Conservation (phyloP, 2,888 invertebrate species). For the Quadroppia sp. region DNA sequence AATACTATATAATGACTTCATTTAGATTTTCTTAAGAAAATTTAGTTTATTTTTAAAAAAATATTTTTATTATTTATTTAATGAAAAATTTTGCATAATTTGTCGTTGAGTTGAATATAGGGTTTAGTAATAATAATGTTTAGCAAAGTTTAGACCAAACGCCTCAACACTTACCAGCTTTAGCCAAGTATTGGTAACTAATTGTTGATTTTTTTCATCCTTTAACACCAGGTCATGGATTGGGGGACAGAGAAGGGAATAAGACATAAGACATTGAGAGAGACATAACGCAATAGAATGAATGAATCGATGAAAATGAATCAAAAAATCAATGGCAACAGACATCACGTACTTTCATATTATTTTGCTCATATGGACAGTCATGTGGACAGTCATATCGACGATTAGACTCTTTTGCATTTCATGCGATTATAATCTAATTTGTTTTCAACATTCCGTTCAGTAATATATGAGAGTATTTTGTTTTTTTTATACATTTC, state of each 20-base stretch:
- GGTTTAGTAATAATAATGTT: too few species aligned
- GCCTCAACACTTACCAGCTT: slow-evolving; percentile 74
- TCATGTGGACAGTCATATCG: neutral
- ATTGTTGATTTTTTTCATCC: slow-evolving; percentile 96
- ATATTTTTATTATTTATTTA: too few species aligned
- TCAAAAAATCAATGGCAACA: slow-evolving; percentile 36
- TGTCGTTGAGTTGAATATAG: too few species aligned
- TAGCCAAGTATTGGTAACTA: slow-evolving; percentile 94
- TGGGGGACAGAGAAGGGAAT: slow-evolving; percentile 63
- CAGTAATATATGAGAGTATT: neutral
- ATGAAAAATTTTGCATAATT: too few species aligned
- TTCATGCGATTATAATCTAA: slow-evolving; percentile 8
- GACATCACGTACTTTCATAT: slow-evolving; percentile 41
- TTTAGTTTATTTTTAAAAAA: too few species aligned
- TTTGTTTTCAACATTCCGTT: neutral
- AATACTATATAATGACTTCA: too few species aligned
- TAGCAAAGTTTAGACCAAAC: slow-evolving; percentile 13
- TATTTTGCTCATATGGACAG: neutral
- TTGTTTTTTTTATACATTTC: neutral
- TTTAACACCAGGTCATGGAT: slow-evolving; percentile 60
- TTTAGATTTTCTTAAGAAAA: too few species aligned
- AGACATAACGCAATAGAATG: neutral
- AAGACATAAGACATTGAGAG: slow-evolving; percentile 45
- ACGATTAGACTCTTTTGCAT: neutral
- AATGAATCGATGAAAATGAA: slow-evolving; percentile 8